A percentile compares a stretch with the other conserved stretches of the same genome.
Evolutionary conservation across 2,113 vertebrate genomes (phyloP).

Genomic region (Anolis carolinensis): DNA sequence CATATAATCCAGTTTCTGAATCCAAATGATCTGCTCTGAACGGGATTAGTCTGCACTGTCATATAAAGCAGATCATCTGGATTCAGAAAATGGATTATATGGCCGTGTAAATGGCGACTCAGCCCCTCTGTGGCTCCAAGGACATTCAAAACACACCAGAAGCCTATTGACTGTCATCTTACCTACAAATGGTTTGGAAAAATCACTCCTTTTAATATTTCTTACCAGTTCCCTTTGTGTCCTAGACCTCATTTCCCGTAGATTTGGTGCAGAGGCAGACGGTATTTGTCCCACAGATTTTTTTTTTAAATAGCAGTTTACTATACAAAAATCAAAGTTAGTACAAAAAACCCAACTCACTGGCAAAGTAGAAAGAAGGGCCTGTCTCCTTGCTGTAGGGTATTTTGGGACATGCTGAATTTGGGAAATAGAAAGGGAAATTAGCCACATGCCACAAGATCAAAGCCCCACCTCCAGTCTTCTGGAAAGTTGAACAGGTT

Average conservation of each 20-base stretch:
- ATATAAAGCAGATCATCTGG: too few relatives aligned
- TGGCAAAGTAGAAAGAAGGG: conserved; percentile 89
- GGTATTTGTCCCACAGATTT: conserved; percentile 67
- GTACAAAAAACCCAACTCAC: conserved; percentile 81
- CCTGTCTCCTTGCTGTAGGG: conserved; percentile 88
- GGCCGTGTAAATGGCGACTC: too few relatives aligned
- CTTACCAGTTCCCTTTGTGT: background rate
- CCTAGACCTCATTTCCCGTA: background rate
- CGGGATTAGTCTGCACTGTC: too few relatives aligned
- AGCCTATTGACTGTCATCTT: background rate
- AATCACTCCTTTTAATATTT: background rate
- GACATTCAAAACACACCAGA: background rate
- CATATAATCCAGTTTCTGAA: too few relatives aligned
- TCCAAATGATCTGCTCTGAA: too few relatives aligned
- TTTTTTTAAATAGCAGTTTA: conserved; percentile 78
- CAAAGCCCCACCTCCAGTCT: conserved; percentile 66
- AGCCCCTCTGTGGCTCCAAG: background rate
- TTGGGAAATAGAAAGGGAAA: conserved; percentile 87
- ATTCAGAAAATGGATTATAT: too few relatives aligned
- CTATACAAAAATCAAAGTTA: conserved; percentile 77
- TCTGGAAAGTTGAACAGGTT: conserved; percentile 77
- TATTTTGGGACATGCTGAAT: conserved; percentile 89
- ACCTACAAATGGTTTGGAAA: too few relatives aligned
- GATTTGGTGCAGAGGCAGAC: conserved; percentile 75
- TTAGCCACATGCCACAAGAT: conserved; percentile 78